Percentiles rank a stretch among this genome's conserved stretches.
Conservation (phyloP, 2,797 vertebrate species). For the Acipenser ruthenus region DNA sequence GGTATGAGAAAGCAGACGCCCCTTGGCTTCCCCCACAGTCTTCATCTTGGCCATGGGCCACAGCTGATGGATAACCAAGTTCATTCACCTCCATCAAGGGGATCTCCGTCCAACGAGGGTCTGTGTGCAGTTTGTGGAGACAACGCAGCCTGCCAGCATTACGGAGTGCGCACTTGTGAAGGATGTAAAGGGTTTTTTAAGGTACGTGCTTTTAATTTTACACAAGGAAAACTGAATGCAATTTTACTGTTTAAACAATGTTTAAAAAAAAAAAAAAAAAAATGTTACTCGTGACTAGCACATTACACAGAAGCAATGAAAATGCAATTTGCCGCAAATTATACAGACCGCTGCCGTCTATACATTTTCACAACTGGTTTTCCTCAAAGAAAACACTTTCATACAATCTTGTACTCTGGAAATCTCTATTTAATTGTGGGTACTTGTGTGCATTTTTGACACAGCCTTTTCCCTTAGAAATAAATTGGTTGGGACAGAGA, state of each 20-base stretch:
- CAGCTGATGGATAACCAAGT: slow-evolving; percentile 91
- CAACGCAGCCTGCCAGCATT: slow-evolving; percentile 96
- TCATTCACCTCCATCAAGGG: slow-evolving; percentile 88
- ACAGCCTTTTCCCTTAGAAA: slow-evolving; percentile 50
- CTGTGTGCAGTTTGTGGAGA: slow-evolving; percentile 94
- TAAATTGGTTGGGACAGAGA: slow-evolving; percentile 69
- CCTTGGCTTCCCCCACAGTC: slow-evolving; percentile 83
- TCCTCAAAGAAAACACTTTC: not conserved
- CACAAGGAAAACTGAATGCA: too few species aligned
- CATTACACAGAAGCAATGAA: not conserved
- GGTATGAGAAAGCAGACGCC: slow-evolving; percentile 83
- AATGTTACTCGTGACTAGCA: not conserved
- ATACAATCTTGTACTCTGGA: slow-evolving; percentile 15
- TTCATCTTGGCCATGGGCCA: slow-evolving; percentile 86
- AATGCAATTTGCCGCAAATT: not conserved
- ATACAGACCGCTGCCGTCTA: too few species aligned
- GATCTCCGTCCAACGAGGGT: slow-evolving; percentile 93
- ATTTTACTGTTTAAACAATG: too few species aligned
- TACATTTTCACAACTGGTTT: not conserved
- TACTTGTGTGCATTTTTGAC: slow-evolving; percentile 41
- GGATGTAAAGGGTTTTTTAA: slow-evolving; percentile 98
- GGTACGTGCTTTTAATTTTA: slow-evolving; percentile 43
- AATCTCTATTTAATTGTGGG: slow-evolving; percentile 32
- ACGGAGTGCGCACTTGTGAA: slow-evolving; percentile 93
- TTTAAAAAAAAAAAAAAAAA: too few species aligned